Conservation (phyloP, 2,797 vertebrate genomes). For the Pteronotus mesoamericanus region DNA sequence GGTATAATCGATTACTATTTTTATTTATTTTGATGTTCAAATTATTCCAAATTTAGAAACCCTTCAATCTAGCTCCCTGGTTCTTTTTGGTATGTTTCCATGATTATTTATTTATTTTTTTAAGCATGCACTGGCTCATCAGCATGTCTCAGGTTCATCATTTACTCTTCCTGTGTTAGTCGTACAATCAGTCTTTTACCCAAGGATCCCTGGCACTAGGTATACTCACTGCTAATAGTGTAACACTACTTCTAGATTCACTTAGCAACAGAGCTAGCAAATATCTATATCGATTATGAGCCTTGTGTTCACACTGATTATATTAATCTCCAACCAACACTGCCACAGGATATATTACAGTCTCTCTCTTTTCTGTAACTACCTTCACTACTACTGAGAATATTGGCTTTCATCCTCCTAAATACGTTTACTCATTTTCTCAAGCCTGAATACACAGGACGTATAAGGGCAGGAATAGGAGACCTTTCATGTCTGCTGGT, state of each 20-base stretch:
- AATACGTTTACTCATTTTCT: not conserved
- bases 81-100: not conserved
- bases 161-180: not conserved
- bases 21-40: not conserved
- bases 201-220: not conserved
- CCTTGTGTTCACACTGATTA: not conserved
- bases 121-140: not conserved
- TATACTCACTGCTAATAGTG: not conserved
- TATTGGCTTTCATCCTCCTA: not conserved
- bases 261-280: not conserved
- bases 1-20: not conserved
- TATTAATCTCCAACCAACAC: not conserved
- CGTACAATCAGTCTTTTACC: not conserved
- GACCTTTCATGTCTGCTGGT: not conserved
- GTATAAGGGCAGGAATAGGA: not conserved
- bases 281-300: not conserved
- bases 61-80: not conserved
- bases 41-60: not conserved
- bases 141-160: not conserved
- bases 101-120: not conserved
- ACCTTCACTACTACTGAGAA: not conserved
- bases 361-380: not conserved
- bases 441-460: not conserved
- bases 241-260: not conserved
- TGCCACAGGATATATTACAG: fast-evolving